A percentile compares a stretch with the other conserved stretches of the same genome.
Conservation (phyloP, 2,888 invertebrate genomes). For the Argyresthia albistria region DNA sequence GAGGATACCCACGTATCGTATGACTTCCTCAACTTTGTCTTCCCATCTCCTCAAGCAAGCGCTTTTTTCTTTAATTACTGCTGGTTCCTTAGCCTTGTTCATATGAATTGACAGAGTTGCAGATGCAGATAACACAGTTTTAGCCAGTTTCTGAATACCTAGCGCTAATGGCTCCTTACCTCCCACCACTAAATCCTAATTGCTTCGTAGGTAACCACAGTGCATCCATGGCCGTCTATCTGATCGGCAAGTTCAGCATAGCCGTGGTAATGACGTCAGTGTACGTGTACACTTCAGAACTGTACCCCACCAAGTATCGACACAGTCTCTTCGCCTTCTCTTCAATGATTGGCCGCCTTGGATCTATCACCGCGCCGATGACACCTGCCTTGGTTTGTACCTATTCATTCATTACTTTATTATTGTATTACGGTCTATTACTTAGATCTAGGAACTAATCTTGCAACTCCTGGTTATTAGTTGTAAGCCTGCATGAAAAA, state of each 20-base stretch:
- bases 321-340: slow-evolving; percentile 77
- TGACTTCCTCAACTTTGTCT: not conserved
- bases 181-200: too few species aligned
- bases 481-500: too few species aligned
- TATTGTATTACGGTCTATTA: too few species aligned
- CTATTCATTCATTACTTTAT: too few species aligned
- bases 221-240: slow-evolving; percentile 63
- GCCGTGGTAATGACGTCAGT: slow-evolving; percentile 76
- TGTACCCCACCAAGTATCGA: slow-evolving; percentile 77
- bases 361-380: slow-evolving; percentile 78
- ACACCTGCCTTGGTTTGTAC: slow-evolving; percentile 76
- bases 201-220: not conserved
- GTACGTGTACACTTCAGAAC: slow-evolving; percentile 78
- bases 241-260: slow-evolving; percentile 77
- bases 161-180: too few species aligned
- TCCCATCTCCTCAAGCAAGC: not conserved
- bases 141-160: too few species aligned
- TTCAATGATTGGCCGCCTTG: slow-evolving; percentile 78
- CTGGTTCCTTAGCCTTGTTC: too few species aligned
- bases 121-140: too few species aligned
- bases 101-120: too few species aligned
- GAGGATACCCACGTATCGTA: not conserved
- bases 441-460: too few species aligned
- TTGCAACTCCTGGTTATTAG: too few species aligned
- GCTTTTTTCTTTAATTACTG: too few species aligned